phyloP scores from a whole-genome alignment of 2,888 invertebrate species.

The Coenonympha glycerion region DNA sequence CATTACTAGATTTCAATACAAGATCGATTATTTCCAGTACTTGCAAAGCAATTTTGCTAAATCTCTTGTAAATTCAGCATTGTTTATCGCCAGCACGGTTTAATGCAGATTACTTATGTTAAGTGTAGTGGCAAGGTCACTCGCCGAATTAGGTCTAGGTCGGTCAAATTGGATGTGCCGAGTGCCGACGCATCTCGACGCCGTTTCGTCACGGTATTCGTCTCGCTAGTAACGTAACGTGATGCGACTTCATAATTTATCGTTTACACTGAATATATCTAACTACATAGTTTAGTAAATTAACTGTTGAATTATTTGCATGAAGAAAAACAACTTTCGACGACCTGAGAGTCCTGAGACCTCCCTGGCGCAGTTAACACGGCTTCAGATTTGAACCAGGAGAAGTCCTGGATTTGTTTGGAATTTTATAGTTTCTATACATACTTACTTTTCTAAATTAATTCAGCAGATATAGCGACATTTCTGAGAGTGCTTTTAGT shows the following conservation, averaged over 20 bases:
- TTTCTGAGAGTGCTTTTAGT: too few species aligned
- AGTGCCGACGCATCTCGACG: constrained; percentile 26
- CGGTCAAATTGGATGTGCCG: constrained; percentile 29
- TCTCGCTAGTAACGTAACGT: constrained; percentile 18
- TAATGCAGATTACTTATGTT: neutral
- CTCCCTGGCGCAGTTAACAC: too few species aligned
- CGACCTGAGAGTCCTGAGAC: too few species aligned
- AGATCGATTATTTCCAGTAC: too few species aligned
- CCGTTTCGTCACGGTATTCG: constrained; percentile 27
- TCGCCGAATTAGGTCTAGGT: constrained; percentile 34
- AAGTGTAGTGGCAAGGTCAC: constrained; percentile 21
- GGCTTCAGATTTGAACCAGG: too few species aligned
- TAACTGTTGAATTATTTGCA: neutral
- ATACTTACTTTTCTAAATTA: too few species aligned
- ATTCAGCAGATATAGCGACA: too few species aligned
- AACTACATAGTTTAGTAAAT: neutral
- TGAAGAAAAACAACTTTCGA: neutral
- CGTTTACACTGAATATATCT: neutral
- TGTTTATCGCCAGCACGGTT: neutral
- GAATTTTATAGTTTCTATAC: too few species aligned
- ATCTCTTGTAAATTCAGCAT: too few species aligned
- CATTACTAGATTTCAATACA: too few species aligned
- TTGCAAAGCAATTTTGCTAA: too few species aligned
- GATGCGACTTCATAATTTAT: constrained; percentile 13
- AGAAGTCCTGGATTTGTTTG: too few species aligned